phyloP scores from a whole-genome alignment of 2,797 vertebrate genomes.

The Mus spretus region DNA sequence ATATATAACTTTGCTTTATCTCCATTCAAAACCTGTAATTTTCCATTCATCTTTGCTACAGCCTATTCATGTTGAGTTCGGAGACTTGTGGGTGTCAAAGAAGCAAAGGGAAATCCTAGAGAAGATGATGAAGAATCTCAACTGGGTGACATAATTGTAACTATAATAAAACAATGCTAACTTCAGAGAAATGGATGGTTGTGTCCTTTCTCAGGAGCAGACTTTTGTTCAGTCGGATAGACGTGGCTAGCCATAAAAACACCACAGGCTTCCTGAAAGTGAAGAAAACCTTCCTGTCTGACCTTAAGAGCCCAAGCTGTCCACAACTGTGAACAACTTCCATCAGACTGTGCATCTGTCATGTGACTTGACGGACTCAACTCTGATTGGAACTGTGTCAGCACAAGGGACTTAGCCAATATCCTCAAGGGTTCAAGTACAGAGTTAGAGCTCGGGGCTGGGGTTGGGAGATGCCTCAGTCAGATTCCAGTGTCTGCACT shows the following conservation, averaged over 20 bases:
- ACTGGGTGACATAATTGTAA: background rate
- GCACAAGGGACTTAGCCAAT: background rate
- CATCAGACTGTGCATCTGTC: background rate
- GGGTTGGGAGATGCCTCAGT: background rate
- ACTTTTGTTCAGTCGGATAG: constrained; percentile 25
- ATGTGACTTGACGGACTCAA: background rate
- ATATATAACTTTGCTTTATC: background rate
- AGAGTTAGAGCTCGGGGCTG: background rate
- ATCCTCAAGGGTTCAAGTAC: background rate
- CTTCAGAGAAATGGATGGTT: background rate
- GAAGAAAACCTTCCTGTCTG: background rate
- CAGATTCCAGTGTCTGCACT: background rate
- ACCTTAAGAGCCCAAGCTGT: background rate
- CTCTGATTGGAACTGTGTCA: background rate
- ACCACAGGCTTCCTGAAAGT: constrained; percentile 1
- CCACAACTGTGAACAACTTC: background rate
- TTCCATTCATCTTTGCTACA: constrained; percentile 29
- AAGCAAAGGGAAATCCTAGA: background rate
- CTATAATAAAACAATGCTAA: constrained; percentile 2
- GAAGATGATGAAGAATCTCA: constrained; percentile 27
- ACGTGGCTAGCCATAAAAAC: background rate
- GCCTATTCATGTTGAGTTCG: background rate
- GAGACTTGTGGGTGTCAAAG: background rate
- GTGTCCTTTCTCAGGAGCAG: background rate
- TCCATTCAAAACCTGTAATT: background rate